Evolutionary conservation across 2,113 vertebrate species (phyloP), one percentile per base, ranked within the genome.

Genomic region (Gorilla gorilla): DNA sequence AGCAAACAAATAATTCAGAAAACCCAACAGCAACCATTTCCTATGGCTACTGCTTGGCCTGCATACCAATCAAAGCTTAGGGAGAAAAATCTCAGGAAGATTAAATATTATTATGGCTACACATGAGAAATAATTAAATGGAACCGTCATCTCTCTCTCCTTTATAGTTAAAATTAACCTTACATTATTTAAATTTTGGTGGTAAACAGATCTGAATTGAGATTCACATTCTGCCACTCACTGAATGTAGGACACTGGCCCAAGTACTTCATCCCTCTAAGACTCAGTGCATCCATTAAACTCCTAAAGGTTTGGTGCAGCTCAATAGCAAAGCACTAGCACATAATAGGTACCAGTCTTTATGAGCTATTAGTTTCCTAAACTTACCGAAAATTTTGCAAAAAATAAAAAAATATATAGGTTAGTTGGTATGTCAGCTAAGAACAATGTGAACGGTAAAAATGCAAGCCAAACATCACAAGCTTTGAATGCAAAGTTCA

Each of bases 1-100:
- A 97, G 78, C 35, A 98, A 98, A 93, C 73, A 82, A 61, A 81
- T 85, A 64, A 82, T 50, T 94, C 61, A 93, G 70, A 95, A 93
- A 95, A 86, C 68, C 22, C 48, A 68, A 93, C 14, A 30, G 17
- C 72, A 75, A 85, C 20, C 23, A 68, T 23, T 92, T 92, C 80
- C 50, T 78, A 93, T 20, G 22, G 78, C 68, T 93, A 50, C 52
- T 23, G 7, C 11, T 70, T 75, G 38, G 68, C 48, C 22, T 95
- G 52, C 9, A 91, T 20, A 87, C 11, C 40, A 89, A 97, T 30
- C 43, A 84, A 96, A 95, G 61, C n/a, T 90, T 43, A 94, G 23
- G 76, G 11, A 94, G 32, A 95, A 94, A 90, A 93, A 73, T 78
- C 72, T 70, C 73, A 78, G 52, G 86, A 22, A 70, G 16, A 85